These are phyloP conservation scores for Hydrolagus affinis DNA, from an alignment of 2,113 vertebrate species.

Conservation along the genomic window DNA sequence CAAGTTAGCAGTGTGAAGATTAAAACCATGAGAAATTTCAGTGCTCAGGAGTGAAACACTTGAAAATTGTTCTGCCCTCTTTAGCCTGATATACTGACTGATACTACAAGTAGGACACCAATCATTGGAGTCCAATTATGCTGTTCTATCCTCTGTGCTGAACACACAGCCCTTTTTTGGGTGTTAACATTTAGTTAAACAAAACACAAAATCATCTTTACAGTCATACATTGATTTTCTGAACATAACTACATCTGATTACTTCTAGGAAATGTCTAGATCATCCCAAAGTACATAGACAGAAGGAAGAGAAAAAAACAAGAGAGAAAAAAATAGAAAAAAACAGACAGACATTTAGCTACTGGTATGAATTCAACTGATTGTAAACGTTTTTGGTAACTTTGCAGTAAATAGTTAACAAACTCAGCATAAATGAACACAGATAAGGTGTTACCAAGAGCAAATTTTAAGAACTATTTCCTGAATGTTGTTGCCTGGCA, in stretches of 20 bases:
- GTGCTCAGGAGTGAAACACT: too few species aligned
- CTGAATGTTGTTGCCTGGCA: background rate
- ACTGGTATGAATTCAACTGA: background rate
- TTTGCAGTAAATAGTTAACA: conserved; percentile 1
- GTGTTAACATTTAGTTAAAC: too few species aligned
- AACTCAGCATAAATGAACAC: background rate
- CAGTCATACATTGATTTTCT: background rate
- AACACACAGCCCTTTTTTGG: too few species aligned
- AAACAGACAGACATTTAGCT: background rate
- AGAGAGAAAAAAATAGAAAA: background rate
- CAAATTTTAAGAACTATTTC: background rate
- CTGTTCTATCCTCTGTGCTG: too few species aligned
- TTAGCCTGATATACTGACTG: too few species aligned
- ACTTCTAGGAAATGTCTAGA: background rate
- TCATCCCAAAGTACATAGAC: background rate
- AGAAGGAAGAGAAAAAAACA: background rate
- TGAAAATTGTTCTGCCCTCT: too few species aligned
- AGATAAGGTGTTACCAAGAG: background rate
- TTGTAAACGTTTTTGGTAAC: background rate
- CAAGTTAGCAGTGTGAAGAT: too few species aligned
- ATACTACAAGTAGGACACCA: too few species aligned
- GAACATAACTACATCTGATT: background rate
- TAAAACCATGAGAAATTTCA: too few species aligned
- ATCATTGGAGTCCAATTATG: too few species aligned
- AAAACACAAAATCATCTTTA: too few species aligned